These are phyloP conservation scores for Perca schrenkii DNA, from an alignment of 2,113 vertebrate genomes.

Conservation along the genomic window DNA sequence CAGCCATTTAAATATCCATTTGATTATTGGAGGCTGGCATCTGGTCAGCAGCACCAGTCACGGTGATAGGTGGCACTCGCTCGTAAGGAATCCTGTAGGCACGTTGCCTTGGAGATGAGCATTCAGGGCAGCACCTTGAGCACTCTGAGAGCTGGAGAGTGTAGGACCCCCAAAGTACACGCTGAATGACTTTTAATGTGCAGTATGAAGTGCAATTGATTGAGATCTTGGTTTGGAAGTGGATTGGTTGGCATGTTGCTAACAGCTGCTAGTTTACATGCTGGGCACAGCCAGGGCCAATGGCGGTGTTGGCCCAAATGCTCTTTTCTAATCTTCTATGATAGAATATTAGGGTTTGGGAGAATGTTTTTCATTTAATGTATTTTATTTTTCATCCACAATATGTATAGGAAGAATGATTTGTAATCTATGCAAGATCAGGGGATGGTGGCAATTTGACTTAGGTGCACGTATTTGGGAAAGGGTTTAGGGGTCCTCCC, in stretches of 20 bases:
- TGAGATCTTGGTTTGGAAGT: slow-evolving; percentile 38
- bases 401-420: not conserved
- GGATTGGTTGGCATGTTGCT: slow-evolving; percentile 20
- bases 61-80: slow-evolving; percentile 1
- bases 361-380: not conserved
- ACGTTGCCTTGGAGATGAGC: slow-evolving; percentile 8
- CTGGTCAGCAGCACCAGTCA: slow-evolving; percentile 35
- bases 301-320: not conserved
- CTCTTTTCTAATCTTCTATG: not conserved
- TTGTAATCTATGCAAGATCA: not conserved
- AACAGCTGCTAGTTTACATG: slow-evolving; percentile 39
- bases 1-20: slow-evolving; percentile 18
- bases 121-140: not conserved
- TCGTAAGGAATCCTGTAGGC: not conserved
- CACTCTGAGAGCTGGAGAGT: not conserved
- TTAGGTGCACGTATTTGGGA: too few species aligned
- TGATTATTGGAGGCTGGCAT: slow-evolving; percentile 56
- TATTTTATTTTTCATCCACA: not conserved
- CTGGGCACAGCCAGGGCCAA: slow-evolving; percentile 14
- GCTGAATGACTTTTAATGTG: slow-evolving; percentile 24
- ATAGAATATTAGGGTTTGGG: too few species aligned
- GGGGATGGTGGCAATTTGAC: too few species aligned
- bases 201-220: slow-evolving; percentile 21
- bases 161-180: not conserved
- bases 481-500: too few species aligned